Evolutionary conservation across 37 sponge, comb jelly and placozoan genomes (phyloP), one percentile per base, ranked within the genome.

Genomic region (Petrosia ficiformis): DNA sequence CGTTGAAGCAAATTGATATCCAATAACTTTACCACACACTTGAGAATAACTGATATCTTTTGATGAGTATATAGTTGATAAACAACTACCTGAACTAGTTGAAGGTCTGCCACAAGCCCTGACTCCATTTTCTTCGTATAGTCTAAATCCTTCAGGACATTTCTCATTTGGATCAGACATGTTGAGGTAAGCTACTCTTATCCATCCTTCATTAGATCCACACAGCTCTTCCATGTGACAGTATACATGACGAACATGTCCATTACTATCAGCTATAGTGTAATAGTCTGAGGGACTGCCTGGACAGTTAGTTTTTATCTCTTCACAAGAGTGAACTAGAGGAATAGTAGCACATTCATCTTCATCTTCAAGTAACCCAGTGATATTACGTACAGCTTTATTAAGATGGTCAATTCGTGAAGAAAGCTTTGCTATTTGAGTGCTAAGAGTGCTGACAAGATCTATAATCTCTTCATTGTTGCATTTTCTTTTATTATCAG

Each of bases 1-100:
- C 16, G 79, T 44, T 19, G 57, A 52, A 25, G 32, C 52, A 3
- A 25, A 2, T 39, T 56, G 70, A 44, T 65, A 68, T 1, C 70
- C 79, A 26, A 21, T 68, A 11, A 59, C 58, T 3, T 65, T 40
- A 14, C 79, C 79, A 68, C 79, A 78, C 39, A 78, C 70, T 65
- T 78, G 8, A 24, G 58, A 44, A 48, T 78, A 78, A 38, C 10
- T 25, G 16, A 35, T 16, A 33, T 41, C 67, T 1, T 52, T 48
- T 44, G 70, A 42, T 42, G 54, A 29, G 40, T 38, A 78, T 22
- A 35, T 32, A 34, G 48, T 65, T 22, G 38, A 25, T 33, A 28
- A 35, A 34, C 70, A 68, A 10, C 39, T 34, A 34, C 39, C 59
- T 37, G 29, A 21, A 30, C 26, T 3, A 24, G 39, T 32, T 5